These are phyloP conservation scores for Enoplosus armatus DNA, from an alignment of 2,797 vertebrate genomes.

Conservation along the genomic window DNA sequence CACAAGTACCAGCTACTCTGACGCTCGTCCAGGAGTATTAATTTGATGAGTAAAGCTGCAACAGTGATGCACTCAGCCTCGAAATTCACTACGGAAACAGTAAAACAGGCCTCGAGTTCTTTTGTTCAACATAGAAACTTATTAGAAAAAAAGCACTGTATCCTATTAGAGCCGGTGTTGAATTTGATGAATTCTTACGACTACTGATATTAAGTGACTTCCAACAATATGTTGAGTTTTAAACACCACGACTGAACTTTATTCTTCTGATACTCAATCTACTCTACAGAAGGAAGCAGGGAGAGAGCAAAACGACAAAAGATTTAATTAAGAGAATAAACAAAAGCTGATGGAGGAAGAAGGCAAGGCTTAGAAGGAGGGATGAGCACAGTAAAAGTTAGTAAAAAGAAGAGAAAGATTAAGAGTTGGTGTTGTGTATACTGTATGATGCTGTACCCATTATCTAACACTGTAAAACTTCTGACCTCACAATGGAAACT, in stretches of 20 bases:
- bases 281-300: conserved; percentile 59
- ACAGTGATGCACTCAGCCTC: conserved; percentile 53
- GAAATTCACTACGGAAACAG: conserved; percentile 60
- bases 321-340: conserved; percentile 41
- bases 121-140: conserved; percentile 59
- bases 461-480: conserved; percentile 62
- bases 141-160: conserved; percentile 52
- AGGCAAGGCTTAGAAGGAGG: conserved; percentile 39
- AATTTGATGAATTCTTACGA: conserved; percentile 54
- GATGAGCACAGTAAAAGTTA: conserved; percentile 38
- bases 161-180: conserved; percentile 54
- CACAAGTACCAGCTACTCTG: conserved; percentile 47
- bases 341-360: conserved; percentile 39
- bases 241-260: conserved; percentile 68
- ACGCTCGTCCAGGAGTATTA: conserved; percentile 53
- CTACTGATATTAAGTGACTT: conserved; percentile 63
- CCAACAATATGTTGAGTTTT: conserved; percentile 60
- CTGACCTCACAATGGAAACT: conserved; percentile 63
- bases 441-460: conserved; percentile 56
- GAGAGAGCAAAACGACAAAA: conserved; percentile 24
- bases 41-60: conserved; percentile 65
- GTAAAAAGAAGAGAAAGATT: conserved; percentile 50
- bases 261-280: conserved; percentile 68
- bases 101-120: conserved; percentile 51
- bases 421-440: conserved; percentile 56